Evolutionary conservation across 2,113 vertebrate genomes (phyloP).

Genomic region (Brachyhypopomus gauderio): DNA sequence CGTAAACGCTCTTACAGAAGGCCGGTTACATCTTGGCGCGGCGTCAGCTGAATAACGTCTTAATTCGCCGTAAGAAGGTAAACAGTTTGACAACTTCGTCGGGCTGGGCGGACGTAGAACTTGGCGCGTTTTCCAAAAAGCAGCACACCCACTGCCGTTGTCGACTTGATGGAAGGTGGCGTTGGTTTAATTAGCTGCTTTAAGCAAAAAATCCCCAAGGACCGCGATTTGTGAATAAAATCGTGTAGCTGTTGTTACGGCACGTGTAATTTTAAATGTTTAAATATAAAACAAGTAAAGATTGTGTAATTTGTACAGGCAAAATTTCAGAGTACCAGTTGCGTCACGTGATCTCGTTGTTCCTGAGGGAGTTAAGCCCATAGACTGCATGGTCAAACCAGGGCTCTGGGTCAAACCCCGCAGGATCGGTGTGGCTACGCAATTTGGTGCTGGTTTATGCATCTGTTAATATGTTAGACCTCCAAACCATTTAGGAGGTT

Average conservation of each 20-base stretch:
- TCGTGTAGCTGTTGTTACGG: neutral
- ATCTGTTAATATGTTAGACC: neutral
- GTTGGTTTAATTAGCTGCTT: neutral
- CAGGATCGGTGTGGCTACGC: too few species aligned
- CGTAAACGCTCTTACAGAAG: neutral
- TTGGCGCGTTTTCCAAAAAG: conserved; percentile 14
- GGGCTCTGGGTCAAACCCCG: too few species aligned
- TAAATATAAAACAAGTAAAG: neutral
- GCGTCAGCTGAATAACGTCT: neutral
- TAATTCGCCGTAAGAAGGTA: neutral
- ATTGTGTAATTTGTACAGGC: conserved; percentile 6
- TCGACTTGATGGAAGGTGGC: neutral
- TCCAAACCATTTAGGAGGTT: neutral
- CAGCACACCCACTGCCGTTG: neutral
- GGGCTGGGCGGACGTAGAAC: neutral
- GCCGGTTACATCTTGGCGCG: conserved; percentile 9
- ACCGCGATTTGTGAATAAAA: neutral
- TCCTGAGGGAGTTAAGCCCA: too few species aligned
- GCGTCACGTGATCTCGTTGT: neutral
- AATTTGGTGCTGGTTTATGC: neutral
- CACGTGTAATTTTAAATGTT: neutral
- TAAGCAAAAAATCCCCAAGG: neutral
- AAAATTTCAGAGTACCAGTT: neutral
- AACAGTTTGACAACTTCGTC: conserved; percentile 6
- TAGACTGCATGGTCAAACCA: too few species aligned